These are phyloP conservation scores for Ametastegia equiseti DNA, from an alignment of 2,888 invertebrate genomes.

Conservation along the genomic window DNA sequence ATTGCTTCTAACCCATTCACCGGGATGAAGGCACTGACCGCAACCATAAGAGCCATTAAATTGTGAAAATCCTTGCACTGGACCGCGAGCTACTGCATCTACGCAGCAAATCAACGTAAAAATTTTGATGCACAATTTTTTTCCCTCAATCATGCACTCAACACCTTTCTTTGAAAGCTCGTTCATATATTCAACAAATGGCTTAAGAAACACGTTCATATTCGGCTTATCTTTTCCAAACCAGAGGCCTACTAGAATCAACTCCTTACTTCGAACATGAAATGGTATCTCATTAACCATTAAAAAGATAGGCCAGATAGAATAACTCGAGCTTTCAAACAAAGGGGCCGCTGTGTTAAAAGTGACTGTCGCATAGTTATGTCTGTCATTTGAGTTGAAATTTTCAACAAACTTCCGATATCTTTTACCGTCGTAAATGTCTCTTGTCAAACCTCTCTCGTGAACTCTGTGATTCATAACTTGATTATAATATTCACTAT, in stretches of 20 bases:
- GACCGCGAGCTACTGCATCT: constrained; percentile 51
- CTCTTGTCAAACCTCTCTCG: constrained; percentile 28
- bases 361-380: constrained; percentile 48
- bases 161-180: too few relatives aligned
- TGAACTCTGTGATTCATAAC: constrained; percentile 40
- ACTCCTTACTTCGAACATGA: too few relatives aligned
- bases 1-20: too few relatives aligned
- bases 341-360: constrained; percentile 53
- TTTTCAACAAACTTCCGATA: constrained; percentile 50
- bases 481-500: constrained; percentile 49
- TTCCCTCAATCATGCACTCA: too few relatives aligned
- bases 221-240: too few relatives aligned
- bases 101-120: constrained; percentile 48
- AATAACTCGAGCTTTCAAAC: constrained; percentile 50
- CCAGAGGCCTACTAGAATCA: too few relatives aligned
- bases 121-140: not conserved
- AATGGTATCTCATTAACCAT: constrained; percentile 53
- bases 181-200: too few relatives aligned
- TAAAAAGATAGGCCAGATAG: constrained; percentile 54
- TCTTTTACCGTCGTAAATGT: constrained; percentile 51
- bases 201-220: too few relatives aligned
- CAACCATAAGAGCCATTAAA: too few relatives aligned
- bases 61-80: too few relatives aligned
- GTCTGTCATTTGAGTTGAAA: constrained; percentile 11
- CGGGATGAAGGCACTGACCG: too few relatives aligned